phyloP scores from a whole-genome alignment of 2,113 vertebrate species.

The Strigops habroptila region DNA sequence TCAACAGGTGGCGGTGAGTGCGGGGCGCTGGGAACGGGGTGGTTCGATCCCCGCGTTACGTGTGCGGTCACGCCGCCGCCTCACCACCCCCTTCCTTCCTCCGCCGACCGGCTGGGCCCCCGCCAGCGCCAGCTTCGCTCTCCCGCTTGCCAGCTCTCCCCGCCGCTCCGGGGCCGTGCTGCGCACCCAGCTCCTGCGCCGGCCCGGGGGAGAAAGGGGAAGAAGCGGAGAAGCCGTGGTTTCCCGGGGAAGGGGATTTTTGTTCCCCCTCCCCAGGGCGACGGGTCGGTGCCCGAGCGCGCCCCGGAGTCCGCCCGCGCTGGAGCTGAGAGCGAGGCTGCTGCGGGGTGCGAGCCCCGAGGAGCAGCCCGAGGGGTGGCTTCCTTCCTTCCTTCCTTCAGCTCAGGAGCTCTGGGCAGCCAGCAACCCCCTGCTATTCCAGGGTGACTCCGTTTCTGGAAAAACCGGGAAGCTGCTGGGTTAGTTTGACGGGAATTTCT shows the following conservation, averaged over 20 bases:
- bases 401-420: background rate
- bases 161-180: background rate
- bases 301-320: no score
- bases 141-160: background rate
- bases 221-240: background rate
- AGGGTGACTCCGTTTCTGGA: background rate
- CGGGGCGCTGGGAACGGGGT: background rate
- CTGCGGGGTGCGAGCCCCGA: no score
- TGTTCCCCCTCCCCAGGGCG: background rate
- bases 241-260: background rate
- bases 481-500: background rate
- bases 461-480: background rate
- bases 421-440: background rate
- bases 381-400: background rate
- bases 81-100: background rate
- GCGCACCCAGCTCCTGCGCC: background rate
- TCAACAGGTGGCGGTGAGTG: slow-evolving; percentile 98
- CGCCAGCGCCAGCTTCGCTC: background rate
- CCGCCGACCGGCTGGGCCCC: background rate
- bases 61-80: slow-evolving; percentile 11
- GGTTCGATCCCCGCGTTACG: background rate
- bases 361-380: background rate
- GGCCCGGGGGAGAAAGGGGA: background rate
- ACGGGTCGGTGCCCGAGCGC: background rate
- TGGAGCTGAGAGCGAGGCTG: background rate